Conservation (phyloP, 2,888 invertebrate genomes). For the Heliconius sara region DNA sequence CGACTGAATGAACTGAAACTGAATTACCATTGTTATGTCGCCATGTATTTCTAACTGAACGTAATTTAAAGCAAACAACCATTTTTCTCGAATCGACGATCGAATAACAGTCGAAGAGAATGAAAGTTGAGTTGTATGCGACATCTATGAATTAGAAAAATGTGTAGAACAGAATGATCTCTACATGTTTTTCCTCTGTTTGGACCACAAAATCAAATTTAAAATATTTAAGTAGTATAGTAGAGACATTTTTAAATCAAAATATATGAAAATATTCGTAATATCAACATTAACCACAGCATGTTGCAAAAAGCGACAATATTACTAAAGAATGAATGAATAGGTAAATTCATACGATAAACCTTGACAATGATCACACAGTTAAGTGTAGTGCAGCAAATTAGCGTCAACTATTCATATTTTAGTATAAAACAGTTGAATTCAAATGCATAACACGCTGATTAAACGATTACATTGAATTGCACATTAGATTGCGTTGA, state of each 20-base stretch:
- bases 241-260: no score
- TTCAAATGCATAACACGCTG: constrained; percentile 7
- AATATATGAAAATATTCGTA: no score
- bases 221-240: no score
- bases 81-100: no score
- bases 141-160: neutral
- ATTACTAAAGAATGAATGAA: neutral
- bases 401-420: constrained; percentile 21
- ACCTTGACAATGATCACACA: neutral
- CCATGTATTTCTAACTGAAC: no score
- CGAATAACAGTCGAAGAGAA: no score
- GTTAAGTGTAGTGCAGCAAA: neutral
- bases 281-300: no score
- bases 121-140: neutral
- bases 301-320: neutral
- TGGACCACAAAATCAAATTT: no score
- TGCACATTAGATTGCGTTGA: neutral
- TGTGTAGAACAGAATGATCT: neutral
- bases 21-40: no score
- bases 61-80: no score
- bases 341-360: neutral
- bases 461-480: constrained; percentile 13
- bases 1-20: no score
- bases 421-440: constrained; percentile 10
- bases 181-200: no score